Evolutionary conservation across 2,888 invertebrate genomes (phyloP), one percentile per base, ranked within the genome.

Genomic region (Fragum whitleyi): DNA sequence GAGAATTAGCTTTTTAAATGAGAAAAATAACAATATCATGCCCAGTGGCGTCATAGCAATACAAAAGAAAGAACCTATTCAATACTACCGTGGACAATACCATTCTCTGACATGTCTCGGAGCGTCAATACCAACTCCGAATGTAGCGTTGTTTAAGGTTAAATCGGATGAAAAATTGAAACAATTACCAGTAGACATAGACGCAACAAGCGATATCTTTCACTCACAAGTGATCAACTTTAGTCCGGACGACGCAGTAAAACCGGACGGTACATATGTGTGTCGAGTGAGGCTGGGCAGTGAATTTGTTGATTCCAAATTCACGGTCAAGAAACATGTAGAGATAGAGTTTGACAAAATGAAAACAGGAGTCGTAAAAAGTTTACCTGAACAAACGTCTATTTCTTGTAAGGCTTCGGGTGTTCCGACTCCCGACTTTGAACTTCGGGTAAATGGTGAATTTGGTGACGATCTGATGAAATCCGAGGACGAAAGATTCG

Each of bases 381-480:
- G 32, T n/a, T 28, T 32, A 32, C 26, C n/a, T 1, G 7, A 32
- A n/a, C 16, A 61, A 29, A 61, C 61, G 14, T 9, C 19, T 3
- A 9, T 61, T n/a, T 29, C 61, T 1, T 61, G 61, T n/a, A 61
- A 61, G 32, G 61, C 61, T n/a, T 29, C 2, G 16, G 61, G 61
- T 19, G 11, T 28, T 16, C 61, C 61, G 28, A n/a, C 21, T 29
- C 61, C 61, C 19, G 29, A 29, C 14, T 5, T 61, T n/a, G 32
- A 32, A 32, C 29, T 61, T 19, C n/a, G n/a, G 6, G n/a, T 32
- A 9, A 32, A 61, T 29, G 19, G n/a, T 28, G 32, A 61, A n/a
- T 61, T 29, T 32, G 61, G 32, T 61, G 32, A 61, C 14, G n/a
- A 61, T 1, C 0, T 61, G 16, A 11, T 61, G n/a, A 28, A 29